phyloP scores from a whole-genome alignment of 2,888 invertebrate genomes.

The Melitaea athalia region DNA sequence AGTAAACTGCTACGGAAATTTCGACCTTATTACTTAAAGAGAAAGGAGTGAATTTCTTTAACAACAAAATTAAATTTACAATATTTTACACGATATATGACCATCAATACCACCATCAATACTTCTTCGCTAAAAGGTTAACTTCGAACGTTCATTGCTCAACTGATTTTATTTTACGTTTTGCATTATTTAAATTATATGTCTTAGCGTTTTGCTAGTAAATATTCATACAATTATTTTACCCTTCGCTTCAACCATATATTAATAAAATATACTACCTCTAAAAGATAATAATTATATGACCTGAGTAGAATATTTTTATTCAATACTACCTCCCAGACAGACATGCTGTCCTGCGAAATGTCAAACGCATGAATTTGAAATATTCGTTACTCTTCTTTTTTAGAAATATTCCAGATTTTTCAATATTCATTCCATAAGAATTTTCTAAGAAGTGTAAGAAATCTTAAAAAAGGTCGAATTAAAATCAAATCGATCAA shows the following conservation, averaged over 20 bases:
- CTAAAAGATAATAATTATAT: too few relatives aligned
- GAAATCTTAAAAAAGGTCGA: too few relatives aligned
- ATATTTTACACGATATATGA: constrained; percentile 24
- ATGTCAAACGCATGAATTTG: too few relatives aligned
- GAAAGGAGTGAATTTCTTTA: constrained; percentile 13
- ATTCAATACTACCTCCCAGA: too few relatives aligned
- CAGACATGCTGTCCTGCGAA: too few relatives aligned
- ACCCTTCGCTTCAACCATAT: neutral
- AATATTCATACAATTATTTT: constrained; percentile 2
- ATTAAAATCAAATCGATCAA: too few relatives aligned
- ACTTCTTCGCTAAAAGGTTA: constrained; percentile 36
- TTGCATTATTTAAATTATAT: constrained; percentile 31
- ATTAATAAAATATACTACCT: too few relatives aligned
- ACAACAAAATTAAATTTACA: neutral
- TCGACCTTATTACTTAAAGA: neutral
- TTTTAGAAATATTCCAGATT: too few relatives aligned
- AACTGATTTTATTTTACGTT: constrained; percentile 34
- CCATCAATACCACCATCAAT: constrained; percentile 33
- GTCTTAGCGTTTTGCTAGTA: constrained; percentile 27
- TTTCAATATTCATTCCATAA: too few relatives aligned
- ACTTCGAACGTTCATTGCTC: constrained; percentile 30
- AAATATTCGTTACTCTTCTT: too few relatives aligned
- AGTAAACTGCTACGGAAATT: neutral
- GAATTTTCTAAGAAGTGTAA: too few relatives aligned
- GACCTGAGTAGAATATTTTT: too few relatives aligned